Conservation (phyloP, 1,140 invertebrate genomes). For the Trichonephila inaurata region DNA sequence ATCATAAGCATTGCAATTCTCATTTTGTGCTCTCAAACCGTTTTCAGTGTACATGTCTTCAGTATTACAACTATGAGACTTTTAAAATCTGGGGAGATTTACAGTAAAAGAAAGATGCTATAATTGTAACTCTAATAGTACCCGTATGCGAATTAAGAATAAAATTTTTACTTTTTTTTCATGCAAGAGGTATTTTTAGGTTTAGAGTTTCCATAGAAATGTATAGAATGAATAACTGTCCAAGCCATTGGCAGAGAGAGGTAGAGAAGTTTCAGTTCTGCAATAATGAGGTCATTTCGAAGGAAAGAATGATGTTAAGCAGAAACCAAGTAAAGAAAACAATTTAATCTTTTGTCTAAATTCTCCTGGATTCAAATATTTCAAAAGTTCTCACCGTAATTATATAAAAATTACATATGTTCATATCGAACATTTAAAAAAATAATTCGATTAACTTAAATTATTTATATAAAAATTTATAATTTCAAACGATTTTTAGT, state of each 20-base stretch:
- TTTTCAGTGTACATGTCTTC: neutral
- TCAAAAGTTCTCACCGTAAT: too few relatives aligned
- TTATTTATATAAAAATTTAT: too few relatives aligned
- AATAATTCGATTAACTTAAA: too few relatives aligned
- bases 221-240: conserved; percentile 61
- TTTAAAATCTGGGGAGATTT: conserved; percentile 10
- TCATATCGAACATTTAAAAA: too few relatives aligned
- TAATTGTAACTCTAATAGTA: conserved; percentile 39
- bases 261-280: conserved; percentile 67
- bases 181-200: conserved; percentile 67
- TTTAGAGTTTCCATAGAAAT: conserved; percentile 60
- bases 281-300: conserved; percentile 39
- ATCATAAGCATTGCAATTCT: neutral
- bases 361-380: too few relatives aligned
- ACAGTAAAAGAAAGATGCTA: conserved; percentile 28
- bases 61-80: neutral
- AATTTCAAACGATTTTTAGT: too few relatives aligned
- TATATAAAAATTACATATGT: too few relatives aligned
- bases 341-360: too few relatives aligned
- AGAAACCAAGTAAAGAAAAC: too few relatives aligned
- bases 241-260: conserved; percentile 59
- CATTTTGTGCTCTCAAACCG: neutral
- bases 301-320: neutral
- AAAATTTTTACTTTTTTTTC: conserved; percentile 40
- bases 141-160: conserved; percentile 64